Percentiles rank a stretch among this genome's conserved stretches.
Conservation (phyloP, 1,140 invertebrate genomes). For the Drosophila ogumai region DNA sequence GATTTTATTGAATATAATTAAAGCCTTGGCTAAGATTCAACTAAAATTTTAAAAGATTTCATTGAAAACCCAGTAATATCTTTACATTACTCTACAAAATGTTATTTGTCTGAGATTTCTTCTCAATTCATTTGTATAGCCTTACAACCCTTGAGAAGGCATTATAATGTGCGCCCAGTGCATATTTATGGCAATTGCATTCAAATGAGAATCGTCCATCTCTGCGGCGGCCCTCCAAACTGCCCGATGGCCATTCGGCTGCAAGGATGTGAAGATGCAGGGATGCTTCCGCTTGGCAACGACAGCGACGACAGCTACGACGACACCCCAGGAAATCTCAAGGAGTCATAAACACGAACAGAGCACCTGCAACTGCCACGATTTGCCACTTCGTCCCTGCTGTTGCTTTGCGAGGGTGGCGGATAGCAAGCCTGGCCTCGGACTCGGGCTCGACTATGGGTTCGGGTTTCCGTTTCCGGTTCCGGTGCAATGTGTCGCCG, state of each 20-base stretch:
- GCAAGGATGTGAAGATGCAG: constrained; percentile 34
- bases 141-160: neutral
- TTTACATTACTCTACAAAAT: too few relatives aligned
- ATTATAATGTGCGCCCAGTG: constrained; percentile 15
- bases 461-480: constrained; percentile 67
- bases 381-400: constrained; percentile 5
- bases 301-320: constrained; percentile 40
- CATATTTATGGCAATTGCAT: constrained; percentile 70
- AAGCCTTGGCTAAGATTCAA: neutral
- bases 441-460: neutral
- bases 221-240: constrained; percentile 9
- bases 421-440: too few relatives aligned
- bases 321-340: constrained; percentile 59
- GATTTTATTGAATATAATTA: neutral
- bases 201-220: constrained; percentile 62
- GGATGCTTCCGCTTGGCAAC: constrained; percentile 55
- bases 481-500: constrained; percentile 78
- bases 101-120: neutral
- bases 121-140: neutral
- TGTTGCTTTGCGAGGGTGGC: neutral
- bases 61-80: neutral
- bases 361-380: constrained; percentile 59
- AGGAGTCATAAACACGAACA: constrained; percentile 75
- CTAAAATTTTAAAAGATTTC: neutral
- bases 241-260: constrained; percentile 15